Evolutionary conservation across 1,140 invertebrate genomes (phyloP).

Genomic region (Papilio xuthus): DNA sequence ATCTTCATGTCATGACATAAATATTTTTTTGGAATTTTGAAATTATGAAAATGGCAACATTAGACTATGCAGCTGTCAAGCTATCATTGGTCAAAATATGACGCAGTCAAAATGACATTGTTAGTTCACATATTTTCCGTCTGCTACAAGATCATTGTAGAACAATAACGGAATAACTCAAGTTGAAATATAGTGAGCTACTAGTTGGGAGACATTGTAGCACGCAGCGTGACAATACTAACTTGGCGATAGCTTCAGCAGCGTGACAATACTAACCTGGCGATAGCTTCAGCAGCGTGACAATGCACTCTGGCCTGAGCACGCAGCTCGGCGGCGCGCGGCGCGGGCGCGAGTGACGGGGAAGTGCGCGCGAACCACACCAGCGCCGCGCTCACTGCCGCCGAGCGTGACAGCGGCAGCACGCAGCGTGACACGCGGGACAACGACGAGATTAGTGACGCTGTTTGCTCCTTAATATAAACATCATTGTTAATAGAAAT

Average conservation of each 20-base stretch:
- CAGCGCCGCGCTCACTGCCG: conserved; percentile 86
- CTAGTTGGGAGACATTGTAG: not conserved
- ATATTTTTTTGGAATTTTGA: no score
- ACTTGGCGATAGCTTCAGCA: conserved; percentile 91
- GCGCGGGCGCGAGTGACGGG: conserved; percentile 80
- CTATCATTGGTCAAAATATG: no score
- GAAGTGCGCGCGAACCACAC: conserved; percentile 88
- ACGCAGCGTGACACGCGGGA: conserved; percentile 85
- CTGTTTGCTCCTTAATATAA: conserved; percentile 89
- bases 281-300: conserved; percentile 93
- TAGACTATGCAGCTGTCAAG: no score
- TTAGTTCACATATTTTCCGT: no score
- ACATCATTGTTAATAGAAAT: no score
- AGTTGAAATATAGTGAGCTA: not conserved
- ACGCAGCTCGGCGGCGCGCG: conserved; percentile 82
- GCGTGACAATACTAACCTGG: conserved; percentile 86
- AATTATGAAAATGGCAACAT: no score
- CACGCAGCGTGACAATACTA: conserved; percentile 35
- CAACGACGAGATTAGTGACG: conserved; percentile 91
- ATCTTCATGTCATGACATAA: no score
- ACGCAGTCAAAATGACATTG: no score
- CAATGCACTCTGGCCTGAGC: conserved; percentile 90
- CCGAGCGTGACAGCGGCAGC: conserved; percentile 82
- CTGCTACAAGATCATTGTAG: no score
- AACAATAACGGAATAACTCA: no score